Conservation (phyloP, 2,888 invertebrate genomes). For the Phengaris arion region DNA sequence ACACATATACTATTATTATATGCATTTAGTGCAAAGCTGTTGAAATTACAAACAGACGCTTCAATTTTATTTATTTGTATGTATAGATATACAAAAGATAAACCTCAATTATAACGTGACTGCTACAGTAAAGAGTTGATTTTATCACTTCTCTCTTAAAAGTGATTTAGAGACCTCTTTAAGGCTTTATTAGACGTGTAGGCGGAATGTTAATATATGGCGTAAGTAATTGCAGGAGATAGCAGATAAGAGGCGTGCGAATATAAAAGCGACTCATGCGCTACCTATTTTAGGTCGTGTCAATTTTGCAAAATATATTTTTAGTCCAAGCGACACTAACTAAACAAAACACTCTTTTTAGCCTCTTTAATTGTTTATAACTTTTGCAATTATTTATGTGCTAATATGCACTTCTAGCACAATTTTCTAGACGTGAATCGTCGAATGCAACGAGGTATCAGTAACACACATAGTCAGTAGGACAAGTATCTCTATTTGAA, state of each 20-base stretch:
- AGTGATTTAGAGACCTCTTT: background rate
- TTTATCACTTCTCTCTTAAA: background rate
- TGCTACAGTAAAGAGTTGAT: background rate
- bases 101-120: no score
- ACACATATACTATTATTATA: no score
- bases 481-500: no score
- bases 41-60: no score
- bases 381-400: background rate
- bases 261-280: background rate
- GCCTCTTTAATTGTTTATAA: background rate
- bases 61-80: no score
- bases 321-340: background rate
- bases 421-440: no score
- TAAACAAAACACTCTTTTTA: background rate
- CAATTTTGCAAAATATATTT: background rate
- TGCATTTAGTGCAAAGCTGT: no score
- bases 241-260: background rate
- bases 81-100: no score
- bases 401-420: no score
- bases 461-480: no score
- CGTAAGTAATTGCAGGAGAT: background rate
- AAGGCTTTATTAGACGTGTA: background rate
- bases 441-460: no score
- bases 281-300: background rate
- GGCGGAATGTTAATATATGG: background rate